Conservation (phyloP, 2,113 vertebrate species). For the Myrmecophaga tridactyla region DNA sequence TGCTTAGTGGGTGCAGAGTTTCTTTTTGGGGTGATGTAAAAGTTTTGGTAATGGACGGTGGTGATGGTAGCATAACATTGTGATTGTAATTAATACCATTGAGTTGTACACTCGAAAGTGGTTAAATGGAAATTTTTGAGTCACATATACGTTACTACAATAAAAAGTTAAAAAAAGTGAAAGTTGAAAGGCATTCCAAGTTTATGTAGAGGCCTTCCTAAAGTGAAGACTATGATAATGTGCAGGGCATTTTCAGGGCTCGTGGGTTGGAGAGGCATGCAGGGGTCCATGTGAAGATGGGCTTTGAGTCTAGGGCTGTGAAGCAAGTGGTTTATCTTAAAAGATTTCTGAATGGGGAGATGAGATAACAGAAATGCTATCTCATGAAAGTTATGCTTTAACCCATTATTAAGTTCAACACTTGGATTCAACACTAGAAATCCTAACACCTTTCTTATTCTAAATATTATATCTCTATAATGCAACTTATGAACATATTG, state of each 20-base stretch:
- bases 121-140: too few species aligned
- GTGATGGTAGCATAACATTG: too few species aligned
- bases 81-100: too few species aligned
- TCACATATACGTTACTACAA: too few species aligned
- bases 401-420: not conserved
- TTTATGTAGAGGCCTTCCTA: not conserved
- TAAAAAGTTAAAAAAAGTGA: not conserved
- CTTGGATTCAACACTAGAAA: not conserved
- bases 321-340: not conserved
- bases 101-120: too few species aligned
- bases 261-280: not conserved
- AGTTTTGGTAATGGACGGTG: too few species aligned
- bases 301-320: not conserved
- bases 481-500: fast-evolving
- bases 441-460: not conserved
- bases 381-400: not conserved
- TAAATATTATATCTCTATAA: not conserved
- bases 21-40: too few species aligned
- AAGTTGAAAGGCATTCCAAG: not conserved
- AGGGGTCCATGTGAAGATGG: not conserved
- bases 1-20: too few species aligned
- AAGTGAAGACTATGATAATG: not conserved
- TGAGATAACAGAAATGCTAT: not conserved
- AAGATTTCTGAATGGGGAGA: not conserved
- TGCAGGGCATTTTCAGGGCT: not conserved